These are phyloP conservation scores for Lasioglossum morio DNA, from an alignment of 2,888 invertebrate species.

Conservation along the genomic window DNA sequence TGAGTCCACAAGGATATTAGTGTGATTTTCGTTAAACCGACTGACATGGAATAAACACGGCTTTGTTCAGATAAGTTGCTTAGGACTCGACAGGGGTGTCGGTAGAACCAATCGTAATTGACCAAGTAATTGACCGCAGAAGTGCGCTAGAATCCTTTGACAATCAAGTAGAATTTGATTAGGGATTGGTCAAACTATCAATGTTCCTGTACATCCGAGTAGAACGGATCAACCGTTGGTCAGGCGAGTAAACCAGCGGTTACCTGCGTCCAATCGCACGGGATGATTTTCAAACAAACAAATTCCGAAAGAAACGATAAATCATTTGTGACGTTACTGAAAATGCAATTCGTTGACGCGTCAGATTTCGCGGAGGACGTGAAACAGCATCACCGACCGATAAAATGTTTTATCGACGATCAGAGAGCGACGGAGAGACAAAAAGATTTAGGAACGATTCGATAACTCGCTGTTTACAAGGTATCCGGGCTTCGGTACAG, in stretches of 20 bases:
- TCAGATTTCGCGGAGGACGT: background rate
- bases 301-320: background rate
- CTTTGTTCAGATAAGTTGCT: background rate
- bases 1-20: background rate
- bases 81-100: background rate
- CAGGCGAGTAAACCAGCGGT: background rate
- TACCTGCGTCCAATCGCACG: background rate
- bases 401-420: background rate
- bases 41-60: background rate
- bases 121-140: background rate
- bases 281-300: background rate
- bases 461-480: conserved; percentile 33
- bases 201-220: background rate
- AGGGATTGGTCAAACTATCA: background rate
- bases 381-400: background rate
- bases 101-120: background rate
- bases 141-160: background rate
- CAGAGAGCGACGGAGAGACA: background rate
- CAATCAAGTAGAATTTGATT: conserved; percentile 6
- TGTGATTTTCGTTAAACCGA: background rate
- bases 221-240: background rate
- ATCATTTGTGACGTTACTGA: background rate
- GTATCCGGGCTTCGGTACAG: background rate
- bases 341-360: background rate
- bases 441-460: conserved; percentile 10